These are phyloP conservation scores for Parapsyche elsis DNA, from an alignment of 1,140 invertebrate species.

Conservation along the genomic window DNA sequence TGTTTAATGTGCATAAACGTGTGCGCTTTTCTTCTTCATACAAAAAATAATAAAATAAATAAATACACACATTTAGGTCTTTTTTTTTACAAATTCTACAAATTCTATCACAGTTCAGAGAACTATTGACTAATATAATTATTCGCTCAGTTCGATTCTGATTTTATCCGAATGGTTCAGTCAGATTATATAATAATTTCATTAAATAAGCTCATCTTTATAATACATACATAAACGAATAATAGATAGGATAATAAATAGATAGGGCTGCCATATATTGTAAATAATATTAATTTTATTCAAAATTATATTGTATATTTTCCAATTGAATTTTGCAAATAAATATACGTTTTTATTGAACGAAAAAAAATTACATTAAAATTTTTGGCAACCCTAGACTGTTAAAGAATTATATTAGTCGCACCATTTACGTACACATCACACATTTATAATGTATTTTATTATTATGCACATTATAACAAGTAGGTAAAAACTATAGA, in stretches of 20 bases:
- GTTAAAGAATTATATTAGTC: conserved; percentile 38
- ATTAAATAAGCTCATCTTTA: conserved; percentile 4
- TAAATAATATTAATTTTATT: too few species aligned
- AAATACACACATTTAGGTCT: background rate
- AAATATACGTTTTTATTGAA: background rate
- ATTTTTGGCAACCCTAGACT: background rate
- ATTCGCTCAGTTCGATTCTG: background rate
- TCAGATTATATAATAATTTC: background rate
- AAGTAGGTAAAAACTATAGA: conserved; percentile 43
- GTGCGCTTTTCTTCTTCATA: background rate
- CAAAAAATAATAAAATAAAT: background rate
- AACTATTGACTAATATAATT: conserved; percentile 31
- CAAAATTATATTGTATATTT: background rate
- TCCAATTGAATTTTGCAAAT: background rate
- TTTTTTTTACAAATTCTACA: conserved; percentile 20
- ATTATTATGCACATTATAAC: conserved; percentile 38
- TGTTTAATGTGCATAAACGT: conserved; percentile 35
- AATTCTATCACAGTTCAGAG: conserved; percentile 32
- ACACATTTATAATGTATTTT: background rate
- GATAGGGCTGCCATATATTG: too few species aligned
- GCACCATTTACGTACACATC: conserved; percentile 26
- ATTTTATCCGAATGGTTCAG: conserved; percentile 1
- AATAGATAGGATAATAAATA: too few species aligned
- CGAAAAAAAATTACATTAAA: background rate
- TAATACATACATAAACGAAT: too few species aligned